Conservation (phyloP, 1,140 invertebrate species). For the Tyrophagus putrescentiae region DNA sequence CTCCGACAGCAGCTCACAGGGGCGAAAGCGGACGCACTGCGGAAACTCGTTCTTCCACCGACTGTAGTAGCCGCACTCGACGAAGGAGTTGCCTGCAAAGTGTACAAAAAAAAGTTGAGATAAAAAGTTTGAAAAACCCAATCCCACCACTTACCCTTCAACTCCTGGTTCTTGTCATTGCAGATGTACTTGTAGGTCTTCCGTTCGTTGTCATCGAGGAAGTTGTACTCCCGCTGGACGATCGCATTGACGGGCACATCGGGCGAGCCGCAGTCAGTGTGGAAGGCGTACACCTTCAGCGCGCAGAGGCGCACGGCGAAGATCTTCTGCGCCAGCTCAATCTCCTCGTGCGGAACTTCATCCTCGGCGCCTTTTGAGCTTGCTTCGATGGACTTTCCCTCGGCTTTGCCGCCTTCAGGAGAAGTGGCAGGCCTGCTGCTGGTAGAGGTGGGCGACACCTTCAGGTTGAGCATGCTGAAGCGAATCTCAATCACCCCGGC, state of each 20-base stretch:
- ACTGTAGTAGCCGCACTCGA: conserved; percentile 8
- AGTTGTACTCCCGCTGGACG: conserved; percentile 3
- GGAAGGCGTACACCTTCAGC: conserved; percentile 2
- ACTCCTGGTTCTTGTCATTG: background rate
- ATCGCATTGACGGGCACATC: conserved; percentile 4
- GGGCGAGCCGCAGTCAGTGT: background rate
- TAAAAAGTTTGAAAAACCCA: too few species aligned
- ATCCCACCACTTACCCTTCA: conserved; percentile 6
- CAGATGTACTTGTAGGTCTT: conserved; percentile 6
- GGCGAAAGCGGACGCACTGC: background rate
- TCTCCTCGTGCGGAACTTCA: background rate
- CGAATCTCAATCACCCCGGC: background rate
- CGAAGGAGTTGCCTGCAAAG: background rate
- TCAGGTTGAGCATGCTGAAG: background rate
- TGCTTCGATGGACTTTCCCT: too few species aligned
- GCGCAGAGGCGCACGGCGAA: background rate
- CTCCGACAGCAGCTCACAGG: background rate
- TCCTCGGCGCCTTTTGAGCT: too few species aligned
- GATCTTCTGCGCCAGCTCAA: conserved; percentile 7
- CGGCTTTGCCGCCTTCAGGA: too few species aligned
- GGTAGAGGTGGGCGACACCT: too few species aligned
- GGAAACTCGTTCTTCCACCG: conserved; percentile 11
- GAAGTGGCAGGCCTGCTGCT: too few species aligned
- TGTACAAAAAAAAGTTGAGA: background rate
- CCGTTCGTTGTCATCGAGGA: background rate